phyloP scores from a whole-genome alignment of 2,888 invertebrate genomes.

The Uloborus plumipes region DNA sequence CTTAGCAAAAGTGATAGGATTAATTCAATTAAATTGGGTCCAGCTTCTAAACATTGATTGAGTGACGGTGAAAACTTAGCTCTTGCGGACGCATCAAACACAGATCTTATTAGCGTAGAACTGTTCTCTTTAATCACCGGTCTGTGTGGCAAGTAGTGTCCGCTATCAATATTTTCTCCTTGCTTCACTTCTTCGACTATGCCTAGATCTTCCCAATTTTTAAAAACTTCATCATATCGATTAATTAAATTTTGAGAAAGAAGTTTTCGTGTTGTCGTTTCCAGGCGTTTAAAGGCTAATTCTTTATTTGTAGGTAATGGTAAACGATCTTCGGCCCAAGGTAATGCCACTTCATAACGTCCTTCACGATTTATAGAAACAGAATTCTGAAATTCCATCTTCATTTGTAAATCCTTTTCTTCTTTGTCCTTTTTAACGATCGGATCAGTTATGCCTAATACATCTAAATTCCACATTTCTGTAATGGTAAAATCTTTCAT shows the following conservation, averaged over 20 bases:
- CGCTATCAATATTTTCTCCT: not conserved
- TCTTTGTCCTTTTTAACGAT: not conserved
- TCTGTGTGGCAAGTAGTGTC: conserved; percentile 1
- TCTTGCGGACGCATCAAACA: conserved; percentile 46
- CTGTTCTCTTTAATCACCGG: conserved; percentile 8
- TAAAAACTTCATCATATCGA: conserved; percentile 2
- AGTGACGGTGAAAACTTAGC: conserved; percentile 20
- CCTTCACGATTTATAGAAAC: conserved; percentile 9
- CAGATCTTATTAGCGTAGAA: conserved; percentile 19
- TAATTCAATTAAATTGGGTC: conserved; percentile 38
- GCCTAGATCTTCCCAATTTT: not conserved
- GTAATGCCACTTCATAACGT: conserved; percentile 19
- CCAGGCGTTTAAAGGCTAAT: not conserved
- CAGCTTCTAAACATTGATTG: conserved; percentile 35
- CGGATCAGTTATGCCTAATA: conserved; percentile 1
- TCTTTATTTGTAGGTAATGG: conserved; percentile 3
- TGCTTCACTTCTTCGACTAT: conserved; percentile 8
- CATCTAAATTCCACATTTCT: conserved; percentile 1
- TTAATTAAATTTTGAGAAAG: not conserved
- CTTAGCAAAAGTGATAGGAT: conserved; percentile 8
- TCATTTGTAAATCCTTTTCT: not conserved
- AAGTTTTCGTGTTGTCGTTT: conserved; percentile 1
- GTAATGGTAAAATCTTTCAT: conserved; percentile 1
- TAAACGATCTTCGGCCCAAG: conserved; percentile 3
- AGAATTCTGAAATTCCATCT: not conserved